Evolutionary conservation across 2,113 vertebrate genomes (phyloP), one percentile per base, ranked within the genome.

Genomic region (Propithecus coquereli): DNA sequence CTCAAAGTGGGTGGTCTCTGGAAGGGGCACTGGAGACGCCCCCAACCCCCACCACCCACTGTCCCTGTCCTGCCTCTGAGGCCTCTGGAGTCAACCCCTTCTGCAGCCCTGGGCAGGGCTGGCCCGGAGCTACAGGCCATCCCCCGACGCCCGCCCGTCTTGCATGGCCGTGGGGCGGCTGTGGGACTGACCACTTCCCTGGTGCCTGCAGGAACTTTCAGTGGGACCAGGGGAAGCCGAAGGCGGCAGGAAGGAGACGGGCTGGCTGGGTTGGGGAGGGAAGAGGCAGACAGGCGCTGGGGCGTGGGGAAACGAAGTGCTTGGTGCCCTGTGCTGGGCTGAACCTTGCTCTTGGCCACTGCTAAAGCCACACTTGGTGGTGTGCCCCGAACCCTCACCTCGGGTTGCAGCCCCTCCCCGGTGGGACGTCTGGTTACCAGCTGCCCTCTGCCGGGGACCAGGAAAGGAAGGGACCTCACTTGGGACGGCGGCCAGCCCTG

Each of bases 291-390:
- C 93, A 11, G 50, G 18, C 9, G 30, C 76, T 13, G 3, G 65
- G 5, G 43, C 54, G 1, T 0, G 14, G 22, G 23, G 57, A 71
- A 0, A 66, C 34, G 14, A 59, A 68, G 94, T 71, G 57, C 85
- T 8, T 0, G 11, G 96, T 87, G 14, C 96, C 96, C 45, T 37
- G 34, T 0, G 59, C 92, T 47, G 34, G 77, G 9, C 30, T 92
- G 96, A 83, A n/a, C n/a, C 88, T 47, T 87, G 57, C 50, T 85
- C 80, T 63, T 80, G 89, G 95, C 95, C 79, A 13, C 86, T 1
- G 0, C 0, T 18, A 61, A 90, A 94, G 32, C 94, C 65, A 47
- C 43, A 52, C 27, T 18, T 30, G 71, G 34, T 5, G 20, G 43
- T 57, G 30, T 10, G 13, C 32, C 43, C 45, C 88, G 47, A 57